These are phyloP conservation scores for Calliphora vomitoria DNA, from an alignment of 2,888 invertebrate genomes.

Conservation along the genomic window DNA sequence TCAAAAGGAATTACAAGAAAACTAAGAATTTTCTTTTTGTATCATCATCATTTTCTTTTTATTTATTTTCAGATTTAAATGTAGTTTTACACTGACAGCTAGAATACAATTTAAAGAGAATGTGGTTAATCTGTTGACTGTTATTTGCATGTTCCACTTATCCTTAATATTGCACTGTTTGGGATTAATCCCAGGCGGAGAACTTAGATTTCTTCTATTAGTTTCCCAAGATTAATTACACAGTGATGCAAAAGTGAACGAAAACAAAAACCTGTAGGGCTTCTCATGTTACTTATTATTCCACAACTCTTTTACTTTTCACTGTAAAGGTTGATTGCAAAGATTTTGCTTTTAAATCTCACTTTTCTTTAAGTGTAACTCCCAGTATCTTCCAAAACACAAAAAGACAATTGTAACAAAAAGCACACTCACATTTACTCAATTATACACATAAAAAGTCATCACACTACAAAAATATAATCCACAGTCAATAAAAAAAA, in stretches of 20 bases:
- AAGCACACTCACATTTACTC: neutral
- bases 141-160: too few species aligned
- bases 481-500: neutral
- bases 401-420: constrained; percentile 13
- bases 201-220: too few species aligned
- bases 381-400: neutral
- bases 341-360: too few species aligned
- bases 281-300: too few species aligned
- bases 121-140: too few species aligned
- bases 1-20: neutral
- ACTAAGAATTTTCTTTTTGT: neutral
- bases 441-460: neutral
- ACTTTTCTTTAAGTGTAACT: neutral
- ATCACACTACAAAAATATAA: neutral
- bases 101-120: neutral
- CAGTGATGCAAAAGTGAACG: too few species aligned
- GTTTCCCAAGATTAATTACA: too few species aligned
- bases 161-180: too few species aligned
- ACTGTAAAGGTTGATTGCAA: too few species aligned
- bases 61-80: neutral
- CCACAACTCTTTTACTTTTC: too few species aligned
- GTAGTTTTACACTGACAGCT: neutral
- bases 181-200: too few species aligned
- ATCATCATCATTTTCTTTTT: neutral
- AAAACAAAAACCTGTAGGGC: too few species aligned